These are phyloP conservation scores for Ectropis crepuscularia DNA, from an alignment of 2,888 invertebrate genomes.

Conservation along the genomic window DNA sequence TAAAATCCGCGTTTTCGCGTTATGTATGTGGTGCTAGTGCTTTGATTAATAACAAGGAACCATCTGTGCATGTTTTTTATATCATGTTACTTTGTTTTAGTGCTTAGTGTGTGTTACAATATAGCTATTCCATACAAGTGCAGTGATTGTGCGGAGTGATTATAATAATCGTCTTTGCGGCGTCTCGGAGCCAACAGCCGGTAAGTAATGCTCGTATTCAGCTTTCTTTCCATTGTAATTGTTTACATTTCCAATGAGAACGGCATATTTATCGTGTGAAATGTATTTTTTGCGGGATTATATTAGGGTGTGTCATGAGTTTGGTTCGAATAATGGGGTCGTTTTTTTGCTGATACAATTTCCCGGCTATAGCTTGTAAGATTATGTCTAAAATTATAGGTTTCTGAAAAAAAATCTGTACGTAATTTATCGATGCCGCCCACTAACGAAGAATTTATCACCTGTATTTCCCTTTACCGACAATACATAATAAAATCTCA, in stretches of 20 bases:
- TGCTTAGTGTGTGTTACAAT: slow-evolving; percentile 80
- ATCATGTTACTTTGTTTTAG: slow-evolving; percentile 73
- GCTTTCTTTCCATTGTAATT: slow-evolving; percentile 55
- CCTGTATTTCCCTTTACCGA: not conserved
- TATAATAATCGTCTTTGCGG: slow-evolving; percentile 59
- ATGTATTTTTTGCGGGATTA: slow-evolving; percentile 47
- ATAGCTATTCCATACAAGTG: slow-evolving; percentile 61
- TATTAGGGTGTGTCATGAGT: slow-evolving; percentile 75
- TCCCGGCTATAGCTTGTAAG: slow-evolving; percentile 28
- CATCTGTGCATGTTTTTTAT: slow-evolving; percentile 72
- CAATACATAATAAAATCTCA: not conserved
- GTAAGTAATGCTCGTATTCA: slow-evolving; percentile 66
- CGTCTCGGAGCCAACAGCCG: slow-evolving; percentile 68
- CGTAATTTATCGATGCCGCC: no score
- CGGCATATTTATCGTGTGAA: slow-evolving; percentile 44
- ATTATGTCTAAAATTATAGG: slow-evolving; percentile 15
- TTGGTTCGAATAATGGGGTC: slow-evolving; percentile 58
- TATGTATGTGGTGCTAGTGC: slow-evolving; percentile 81
- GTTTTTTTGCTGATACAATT: slow-evolving; percentile 56
- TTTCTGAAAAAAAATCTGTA: not conserved
- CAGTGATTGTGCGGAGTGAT: slow-evolving; percentile 72
- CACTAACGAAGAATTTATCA: not conserved
- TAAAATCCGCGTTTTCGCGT: slow-evolving; percentile 71
- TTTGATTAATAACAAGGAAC: slow-evolving; percentile 65
- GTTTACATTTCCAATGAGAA: slow-evolving; percentile 57